Evolutionary conservation across 2,113 vertebrate species (phyloP).

Genomic region (Embiotoca jacksoni): DNA sequence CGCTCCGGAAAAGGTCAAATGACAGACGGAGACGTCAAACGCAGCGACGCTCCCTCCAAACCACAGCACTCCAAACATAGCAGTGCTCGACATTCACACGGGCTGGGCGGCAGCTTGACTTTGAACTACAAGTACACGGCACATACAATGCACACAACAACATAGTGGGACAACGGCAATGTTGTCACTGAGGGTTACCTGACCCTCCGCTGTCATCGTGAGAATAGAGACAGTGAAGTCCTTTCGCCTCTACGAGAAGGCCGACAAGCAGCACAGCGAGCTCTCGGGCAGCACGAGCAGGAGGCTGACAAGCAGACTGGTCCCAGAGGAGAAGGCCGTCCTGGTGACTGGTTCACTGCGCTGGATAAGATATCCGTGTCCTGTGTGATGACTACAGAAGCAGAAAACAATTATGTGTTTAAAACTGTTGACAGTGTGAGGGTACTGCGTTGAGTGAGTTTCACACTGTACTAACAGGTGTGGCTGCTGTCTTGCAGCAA

Average conservation of each 20-base stretch:
- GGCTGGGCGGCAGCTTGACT: background rate
- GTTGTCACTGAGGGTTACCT: constrained; percentile 18
- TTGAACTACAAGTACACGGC: constrained; percentile 35
- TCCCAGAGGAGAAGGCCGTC: constrained; percentile 46
- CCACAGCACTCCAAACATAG: background rate
- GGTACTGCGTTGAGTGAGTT: constrained; percentile 23
- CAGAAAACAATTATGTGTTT: constrained; percentile 4
- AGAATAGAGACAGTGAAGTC: constrained; percentile 12
- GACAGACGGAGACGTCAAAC: background rate
- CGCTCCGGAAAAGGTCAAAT: background rate
- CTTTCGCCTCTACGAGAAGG: constrained; percentile 30
- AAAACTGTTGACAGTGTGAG: constrained; percentile 3
- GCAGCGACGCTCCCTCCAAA: background rate
- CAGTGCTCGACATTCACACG: background rate
- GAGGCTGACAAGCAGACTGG: constrained; percentile 30
- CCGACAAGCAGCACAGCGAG: constrained; percentile 12
- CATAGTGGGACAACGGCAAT: constrained; percentile 1
- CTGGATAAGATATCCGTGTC: constrained; percentile 25
- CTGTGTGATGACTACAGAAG: constrained; percentile 9
- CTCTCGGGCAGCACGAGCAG: constrained; percentile 26
- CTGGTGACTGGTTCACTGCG: constrained; percentile 30
- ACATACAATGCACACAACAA: background rate
- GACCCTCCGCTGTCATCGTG: constrained; percentile 17
- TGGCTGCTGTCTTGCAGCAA: constrained; percentile 12
- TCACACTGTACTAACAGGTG: constrained; percentile 22